Evolutionary conservation across 2,797 vertebrate species (phyloP).

Genomic region (Halcyon badia): DNA sequence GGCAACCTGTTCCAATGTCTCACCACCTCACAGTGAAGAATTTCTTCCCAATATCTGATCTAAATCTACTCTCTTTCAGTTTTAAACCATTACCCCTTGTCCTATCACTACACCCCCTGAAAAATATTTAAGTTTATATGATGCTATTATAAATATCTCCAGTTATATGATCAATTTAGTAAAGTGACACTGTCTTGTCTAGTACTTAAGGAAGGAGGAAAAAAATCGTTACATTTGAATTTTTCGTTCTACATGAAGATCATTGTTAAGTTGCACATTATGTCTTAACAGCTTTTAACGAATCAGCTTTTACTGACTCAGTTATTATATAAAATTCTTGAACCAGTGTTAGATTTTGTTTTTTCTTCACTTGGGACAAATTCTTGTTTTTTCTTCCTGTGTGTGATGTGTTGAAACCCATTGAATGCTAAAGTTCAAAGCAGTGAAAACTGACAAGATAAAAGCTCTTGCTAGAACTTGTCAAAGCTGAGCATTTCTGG

Average conservation of each 20-base stretch:
- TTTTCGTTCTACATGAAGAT: neutral
- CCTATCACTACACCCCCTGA: neutral
- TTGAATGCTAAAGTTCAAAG: neutral
- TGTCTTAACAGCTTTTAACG: neutral
- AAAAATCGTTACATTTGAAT: neutral
- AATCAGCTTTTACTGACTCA: neutral
- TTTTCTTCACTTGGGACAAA: neutral
- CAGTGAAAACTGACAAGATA: neutral
- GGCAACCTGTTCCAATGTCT: neutral
- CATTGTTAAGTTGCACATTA: neutral
- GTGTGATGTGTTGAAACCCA: neutral
- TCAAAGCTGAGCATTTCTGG: neutral
- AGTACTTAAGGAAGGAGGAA: neutral
- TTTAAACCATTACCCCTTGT: neutral
- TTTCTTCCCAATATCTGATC: neutral
- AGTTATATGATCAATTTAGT: neutral
- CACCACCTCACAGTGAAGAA: neutral
- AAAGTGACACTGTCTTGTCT: neutral
- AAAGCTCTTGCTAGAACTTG: neutral
- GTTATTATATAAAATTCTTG: neutral
- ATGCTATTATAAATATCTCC: neutral
- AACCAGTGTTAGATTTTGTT: accelerated
- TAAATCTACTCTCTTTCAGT: neutral
- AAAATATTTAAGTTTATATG: neutral
- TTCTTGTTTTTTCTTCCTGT: neutral